Conservation (phyloP, 2,888 invertebrate species). For the Yponomeuta plumbellus region DNA sequence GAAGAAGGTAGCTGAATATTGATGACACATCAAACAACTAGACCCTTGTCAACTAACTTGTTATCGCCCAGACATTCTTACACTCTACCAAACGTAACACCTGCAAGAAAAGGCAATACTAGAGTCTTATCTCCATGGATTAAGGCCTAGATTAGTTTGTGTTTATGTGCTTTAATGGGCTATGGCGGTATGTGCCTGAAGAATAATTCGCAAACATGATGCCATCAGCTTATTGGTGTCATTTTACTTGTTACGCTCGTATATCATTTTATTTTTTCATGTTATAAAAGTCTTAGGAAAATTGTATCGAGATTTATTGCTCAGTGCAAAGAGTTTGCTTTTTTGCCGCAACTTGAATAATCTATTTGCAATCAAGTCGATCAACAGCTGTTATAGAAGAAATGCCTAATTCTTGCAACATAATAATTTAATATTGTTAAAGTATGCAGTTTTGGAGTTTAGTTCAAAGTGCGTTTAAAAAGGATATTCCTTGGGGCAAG, state of each 20-base stretch:
- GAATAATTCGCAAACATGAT: slow-evolving; percentile 7
- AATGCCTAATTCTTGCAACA: too few species aligned
- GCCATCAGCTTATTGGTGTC: slow-evolving; percentile 5
- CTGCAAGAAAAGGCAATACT: neutral
- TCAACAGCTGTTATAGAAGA: too few species aligned
- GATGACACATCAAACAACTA: slow-evolving; percentile 21
- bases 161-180: neutral
- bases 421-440: too few species aligned
- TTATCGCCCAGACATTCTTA: slow-evolving; percentile 8
- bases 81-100: slow-evolving; percentile 2
- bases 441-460: too few species aligned
- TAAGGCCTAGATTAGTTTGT: neutral
- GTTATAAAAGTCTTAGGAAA: neutral
- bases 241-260: neutral
- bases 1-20: slow-evolving; percentile 17
- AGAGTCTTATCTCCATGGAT: neutral
- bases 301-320: neutral
- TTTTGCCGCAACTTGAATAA: neutral
- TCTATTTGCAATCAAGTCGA: too few species aligned
- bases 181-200: neutral
- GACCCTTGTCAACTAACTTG: slow-evolving; percentile 25
- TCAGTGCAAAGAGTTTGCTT: neutral
- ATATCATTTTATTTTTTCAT: slow-evolving; percentile 8
- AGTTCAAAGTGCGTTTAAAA: too few species aligned
- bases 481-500: too few species aligned